These are phyloP conservation scores for Cantharis flavilabris DNA, from an alignment of 2,888 invertebrate species.

Conservation along the genomic window DNA sequence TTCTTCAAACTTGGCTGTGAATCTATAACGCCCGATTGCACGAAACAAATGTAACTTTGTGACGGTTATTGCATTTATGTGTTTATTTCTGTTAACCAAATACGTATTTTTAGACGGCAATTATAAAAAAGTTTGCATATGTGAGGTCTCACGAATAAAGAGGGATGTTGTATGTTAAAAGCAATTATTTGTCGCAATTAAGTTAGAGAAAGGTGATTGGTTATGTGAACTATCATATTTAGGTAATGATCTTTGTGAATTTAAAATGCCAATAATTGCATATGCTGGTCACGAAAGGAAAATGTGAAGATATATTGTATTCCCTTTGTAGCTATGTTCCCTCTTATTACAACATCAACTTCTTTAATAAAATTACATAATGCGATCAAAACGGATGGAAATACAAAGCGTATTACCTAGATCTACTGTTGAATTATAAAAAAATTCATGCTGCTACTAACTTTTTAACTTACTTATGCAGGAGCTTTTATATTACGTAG, in stretches of 20 bases:
- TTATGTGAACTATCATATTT: conserved; percentile 12
- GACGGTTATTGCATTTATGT: not conserved
- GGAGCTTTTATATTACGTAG: not conserved
- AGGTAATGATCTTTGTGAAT: conserved; percentile 16
- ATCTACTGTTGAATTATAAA: not conserved
- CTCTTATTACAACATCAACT: not conserved
- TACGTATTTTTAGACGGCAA: not conserved
- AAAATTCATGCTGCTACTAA: not conserved
- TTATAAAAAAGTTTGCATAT: conserved; percentile 4
- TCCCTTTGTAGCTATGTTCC: conserved; percentile 6
- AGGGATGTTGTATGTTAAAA: conserved; percentile 2
- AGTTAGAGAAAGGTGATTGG: conserved; percentile 11
- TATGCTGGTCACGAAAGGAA: conserved; percentile 6
- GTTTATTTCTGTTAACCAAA: no score
- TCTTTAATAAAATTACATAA: not conserved
- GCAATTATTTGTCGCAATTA: conserved; percentile 8
- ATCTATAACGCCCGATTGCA: not conserved
- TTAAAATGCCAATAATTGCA: conserved; percentile 12
- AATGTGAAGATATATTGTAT: conserved; percentile 1
- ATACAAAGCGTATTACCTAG: not conserved
- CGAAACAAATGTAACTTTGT: not conserved
- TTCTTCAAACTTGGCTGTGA: no score
- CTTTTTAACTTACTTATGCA: not conserved
- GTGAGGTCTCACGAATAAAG: conserved; percentile 11
- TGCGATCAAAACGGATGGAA: not conserved